Conservation (phyloP, 1,140 invertebrate species). For the Plodia interpunctella region DNA sequence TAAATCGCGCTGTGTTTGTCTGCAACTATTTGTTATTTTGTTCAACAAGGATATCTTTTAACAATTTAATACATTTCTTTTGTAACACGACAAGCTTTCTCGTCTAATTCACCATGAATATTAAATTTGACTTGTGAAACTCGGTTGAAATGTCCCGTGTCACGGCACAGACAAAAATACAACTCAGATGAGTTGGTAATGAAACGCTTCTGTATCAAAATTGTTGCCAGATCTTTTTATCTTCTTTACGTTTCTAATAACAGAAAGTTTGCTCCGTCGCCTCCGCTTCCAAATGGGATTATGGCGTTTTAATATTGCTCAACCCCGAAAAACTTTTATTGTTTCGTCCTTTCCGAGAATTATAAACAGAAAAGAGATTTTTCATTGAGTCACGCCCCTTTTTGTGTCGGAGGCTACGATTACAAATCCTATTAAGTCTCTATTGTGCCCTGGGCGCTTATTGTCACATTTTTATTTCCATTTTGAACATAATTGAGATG, state of each 20-base stretch:
- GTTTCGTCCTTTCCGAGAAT: conserved; percentile 46
- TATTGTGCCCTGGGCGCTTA: conserved; percentile 37
- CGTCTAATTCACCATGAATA: conserved; percentile 46
- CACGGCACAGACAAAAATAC: conserved; percentile 46
- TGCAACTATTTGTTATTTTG: background rate
- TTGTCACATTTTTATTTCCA: conserved; percentile 54
- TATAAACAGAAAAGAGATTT: conserved; percentile 53
- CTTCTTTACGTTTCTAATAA: conserved; percentile 58
- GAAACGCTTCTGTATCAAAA: conserved; percentile 48
- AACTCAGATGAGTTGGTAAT: conserved; percentile 49
- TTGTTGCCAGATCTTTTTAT: conserved; percentile 42
- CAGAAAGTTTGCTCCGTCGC: conserved; percentile 40
- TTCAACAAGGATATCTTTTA: background rate
- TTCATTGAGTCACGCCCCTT: conserved; percentile 54
- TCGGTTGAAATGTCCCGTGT: conserved; percentile 34
- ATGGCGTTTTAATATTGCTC: conserved; percentile 63
- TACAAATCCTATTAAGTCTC: conserved; percentile 53
- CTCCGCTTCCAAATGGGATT: conserved; percentile 47
- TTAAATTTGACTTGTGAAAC: conserved; percentile 50
- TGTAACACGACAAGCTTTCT: conserved; percentile 33
- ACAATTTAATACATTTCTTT: conserved; percentile 16
- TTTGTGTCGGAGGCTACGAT: conserved; percentile 39
- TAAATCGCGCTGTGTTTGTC: conserved; percentile 8
- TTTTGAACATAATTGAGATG: conserved; percentile 60
- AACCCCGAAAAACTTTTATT: conserved; percentile 54